Evolutionary conservation across 2,113 vertebrate genomes (phyloP).

Genomic region (Salvelinus fontinalis): DNA sequence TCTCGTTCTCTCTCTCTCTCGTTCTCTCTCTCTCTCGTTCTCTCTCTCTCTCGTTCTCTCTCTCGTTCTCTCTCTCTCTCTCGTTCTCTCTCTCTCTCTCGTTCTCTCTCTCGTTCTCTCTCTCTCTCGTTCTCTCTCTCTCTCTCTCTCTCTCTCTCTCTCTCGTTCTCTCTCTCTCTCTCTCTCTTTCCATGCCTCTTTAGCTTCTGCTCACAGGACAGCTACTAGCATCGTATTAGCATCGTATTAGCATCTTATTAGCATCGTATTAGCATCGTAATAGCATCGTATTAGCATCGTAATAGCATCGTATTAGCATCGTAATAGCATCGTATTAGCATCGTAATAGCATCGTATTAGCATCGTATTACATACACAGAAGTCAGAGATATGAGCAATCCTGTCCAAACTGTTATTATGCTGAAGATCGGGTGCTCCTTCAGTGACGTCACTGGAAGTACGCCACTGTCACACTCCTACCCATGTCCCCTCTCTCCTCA

Average conservation of each 20-base stretch:
- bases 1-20: too few species aligned
- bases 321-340: not conserved
- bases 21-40: conserved; percentile 7
- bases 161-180: not conserved
- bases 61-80: too few species aligned
- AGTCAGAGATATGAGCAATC: not conserved
- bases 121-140: not conserved
- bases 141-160: conserved; percentile 11
- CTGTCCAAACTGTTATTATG: conserved; percentile 29
- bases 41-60: not conserved
- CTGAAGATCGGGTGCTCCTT: conserved; percentile 5
- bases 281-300: not conserved
- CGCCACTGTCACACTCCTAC: conserved; percentile 7
- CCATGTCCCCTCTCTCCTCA: not conserved
- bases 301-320: not conserved
- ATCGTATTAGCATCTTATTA: not conserved
- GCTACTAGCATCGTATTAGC: not conserved
- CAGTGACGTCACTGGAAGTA: conserved; percentile 1
- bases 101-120: too few species aligned
- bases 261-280: not conserved
- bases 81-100: too few species aligned
- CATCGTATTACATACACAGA: not conserved
- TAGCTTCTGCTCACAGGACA: too few species aligned
- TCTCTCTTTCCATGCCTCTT: accelerated
- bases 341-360: not conserved